Evolutionary conservation across 2,797 vertebrate genomes (phyloP).

Genomic region (Ctenochaetus hawaiiensis): DNA sequence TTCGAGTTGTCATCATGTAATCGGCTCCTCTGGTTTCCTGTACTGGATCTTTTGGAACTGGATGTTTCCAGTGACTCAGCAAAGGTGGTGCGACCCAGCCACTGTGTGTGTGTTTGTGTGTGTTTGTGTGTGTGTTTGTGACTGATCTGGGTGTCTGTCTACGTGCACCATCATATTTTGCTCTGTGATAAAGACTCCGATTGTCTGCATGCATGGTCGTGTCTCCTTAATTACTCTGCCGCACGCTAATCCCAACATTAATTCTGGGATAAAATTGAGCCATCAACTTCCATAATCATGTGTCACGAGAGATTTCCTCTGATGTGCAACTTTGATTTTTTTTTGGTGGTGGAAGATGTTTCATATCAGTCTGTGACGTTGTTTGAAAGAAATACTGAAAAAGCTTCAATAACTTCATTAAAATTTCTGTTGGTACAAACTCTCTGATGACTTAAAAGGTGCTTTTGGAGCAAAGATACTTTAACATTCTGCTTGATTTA

Average conservation of each 20-base stretch:
- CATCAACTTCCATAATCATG: constrained; percentile 35
- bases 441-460: constrained; percentile 10
- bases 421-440: constrained; percentile 1
- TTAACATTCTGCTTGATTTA: constrained; percentile 21
- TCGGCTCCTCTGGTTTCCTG: constrained; percentile 42
- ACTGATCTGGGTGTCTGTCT: constrained; percentile 41
- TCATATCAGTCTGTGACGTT: background rate
- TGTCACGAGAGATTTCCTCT: constrained; percentile 37
- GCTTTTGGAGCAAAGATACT: constrained; percentile 2
- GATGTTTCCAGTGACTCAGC: constrained; percentile 68
- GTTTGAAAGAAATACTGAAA: background rate
- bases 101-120: constrained; percentile 29
- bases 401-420: no score
- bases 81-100: constrained; percentile 44
- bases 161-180: constrained; percentile 36
- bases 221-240: constrained; percentile 49
- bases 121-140: constrained; percentile 27
- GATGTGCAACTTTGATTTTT: constrained; percentile 15
- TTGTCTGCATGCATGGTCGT: constrained; percentile 28
- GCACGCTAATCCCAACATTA: constrained; percentile 42
- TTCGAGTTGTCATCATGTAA: constrained; percentile 44
- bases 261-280: constrained; percentile 44
- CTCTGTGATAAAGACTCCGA: constrained; percentile 35
- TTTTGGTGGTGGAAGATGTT: background rate
- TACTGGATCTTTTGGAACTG: constrained; percentile 26